Evolutionary conservation across 2,113 vertebrate species (phyloP).

Genomic region (Falco punctatus): DNA sequence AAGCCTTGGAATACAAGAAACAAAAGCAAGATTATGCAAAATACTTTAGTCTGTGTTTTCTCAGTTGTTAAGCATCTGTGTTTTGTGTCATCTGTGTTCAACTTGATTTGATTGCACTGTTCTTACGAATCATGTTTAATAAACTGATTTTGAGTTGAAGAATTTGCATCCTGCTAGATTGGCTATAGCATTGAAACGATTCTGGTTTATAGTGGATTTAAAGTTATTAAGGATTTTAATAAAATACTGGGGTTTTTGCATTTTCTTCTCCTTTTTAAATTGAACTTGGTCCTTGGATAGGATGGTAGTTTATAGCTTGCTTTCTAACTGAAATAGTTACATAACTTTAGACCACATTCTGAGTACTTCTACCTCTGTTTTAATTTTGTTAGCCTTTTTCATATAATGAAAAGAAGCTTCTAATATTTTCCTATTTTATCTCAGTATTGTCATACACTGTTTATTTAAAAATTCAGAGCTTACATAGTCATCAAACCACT

Average conservation of each 20-base stretch:
- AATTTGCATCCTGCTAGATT: not conserved
- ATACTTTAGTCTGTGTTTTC: not conserved
- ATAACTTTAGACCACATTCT: not conserved
- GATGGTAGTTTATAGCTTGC: not conserved
- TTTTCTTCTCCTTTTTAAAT: not conserved
- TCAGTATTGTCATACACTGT: not conserved
- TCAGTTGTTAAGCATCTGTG: not conserved
- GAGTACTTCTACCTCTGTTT: not conserved
- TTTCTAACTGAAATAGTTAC: not conserved
- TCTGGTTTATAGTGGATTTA: not conserved
- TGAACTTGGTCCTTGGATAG: not conserved
- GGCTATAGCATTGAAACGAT: not conserved
- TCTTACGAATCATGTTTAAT: not conserved
- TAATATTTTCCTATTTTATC: not conserved
- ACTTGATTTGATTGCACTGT: not conserved
- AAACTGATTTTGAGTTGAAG: not conserved
- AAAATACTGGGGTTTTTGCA: not conserved
- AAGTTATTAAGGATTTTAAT: not conserved
- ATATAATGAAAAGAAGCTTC: not conserved
- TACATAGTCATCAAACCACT: not conserved
- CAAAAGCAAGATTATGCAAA: not conserved
- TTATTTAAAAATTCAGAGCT: not conserved
- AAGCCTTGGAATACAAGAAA: not conserved
- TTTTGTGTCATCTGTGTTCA: not conserved
- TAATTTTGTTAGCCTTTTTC: not conserved